Conservation (phyloP, 2,888 invertebrate species). For the Xestia xanthographa region DNA sequence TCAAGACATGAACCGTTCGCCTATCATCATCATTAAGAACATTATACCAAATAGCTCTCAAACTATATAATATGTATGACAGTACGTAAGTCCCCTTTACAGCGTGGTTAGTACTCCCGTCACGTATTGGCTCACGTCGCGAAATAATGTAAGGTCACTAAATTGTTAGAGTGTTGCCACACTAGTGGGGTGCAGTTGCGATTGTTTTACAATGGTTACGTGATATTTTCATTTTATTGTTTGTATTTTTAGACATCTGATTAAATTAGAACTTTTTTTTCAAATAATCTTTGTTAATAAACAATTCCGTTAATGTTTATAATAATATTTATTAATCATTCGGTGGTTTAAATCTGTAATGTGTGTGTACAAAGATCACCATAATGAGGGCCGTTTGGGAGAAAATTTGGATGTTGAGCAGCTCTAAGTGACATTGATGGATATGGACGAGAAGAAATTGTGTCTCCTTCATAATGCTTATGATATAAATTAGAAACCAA, state of each 20-base stretch:
- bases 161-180: slow-evolving; percentile 67
- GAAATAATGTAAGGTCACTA: slow-evolving; percentile 75
- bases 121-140: slow-evolving; percentile 73
- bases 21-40: slow-evolving; percentile 64
- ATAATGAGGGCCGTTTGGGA: no score
- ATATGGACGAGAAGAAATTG: no score
- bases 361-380: no score
- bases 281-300: background rate
- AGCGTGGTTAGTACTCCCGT: slow-evolving; percentile 65
- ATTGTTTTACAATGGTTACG: background rate
- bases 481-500: no score
- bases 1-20: slow-evolving; percentile 19
- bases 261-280: background rate
- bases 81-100: slow-evolving; percentile 64
- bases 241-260: background rate
- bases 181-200: slow-evolving; percentile 26
- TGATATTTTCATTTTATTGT: background rate
- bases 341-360: background rate
- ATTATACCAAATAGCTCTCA: slow-evolving; percentile 64
- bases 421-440: no score
- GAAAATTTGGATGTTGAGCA: no score
- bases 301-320: background rate
- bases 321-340: background rate
- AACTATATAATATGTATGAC: slow-evolving; percentile 74
- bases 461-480: no score